Evolutionary conservation across 2,888 invertebrate species (phyloP), one percentile per base, ranked within the genome.

Genomic region (Ellobium chinense): DNA sequence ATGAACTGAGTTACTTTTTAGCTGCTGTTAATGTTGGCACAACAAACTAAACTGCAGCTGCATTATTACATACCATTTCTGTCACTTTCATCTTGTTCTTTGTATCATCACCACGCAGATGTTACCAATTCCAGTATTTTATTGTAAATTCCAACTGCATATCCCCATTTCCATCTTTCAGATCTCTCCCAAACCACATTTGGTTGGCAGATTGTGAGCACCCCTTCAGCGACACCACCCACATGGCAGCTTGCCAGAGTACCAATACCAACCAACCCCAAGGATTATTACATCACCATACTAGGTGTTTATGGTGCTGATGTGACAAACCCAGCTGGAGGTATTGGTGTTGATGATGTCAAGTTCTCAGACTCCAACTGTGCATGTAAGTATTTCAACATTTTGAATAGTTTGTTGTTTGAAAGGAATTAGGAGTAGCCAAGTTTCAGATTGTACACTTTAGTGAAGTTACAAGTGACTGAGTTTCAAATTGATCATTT

Each of bases 291-390:
- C 77, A 80, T 91, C 0, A 87, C 89, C 5, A 88, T 92, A 83
- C 91, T 91, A 84, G 92, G 88, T 18, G 85, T 88, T 1, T 80
- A 88, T 68, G 88, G 88, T n/a, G 83, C 82, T 27, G 54, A 68
- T 68, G 69, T 74, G 9, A 37, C 74, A 54, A 87, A 83, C 78
- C 88, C 86, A 60, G 83, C 81, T 63, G 91, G 91, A 29, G 88
- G 90, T 73, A 90, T 91, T 69, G 90, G 91, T 56, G 84, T 91
- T 58, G 91, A 91, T 88, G 91, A 91, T 83, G 83, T 91, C 74
- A 74, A 31, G 5, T 80, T 80, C 68, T 24, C 62, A 7, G 79
- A 65, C 14, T 79, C 72, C 2, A 73, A 36, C 34, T 79, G 79
- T 73, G 63, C 79, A 27, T 66, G 79, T 79, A 73, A 72, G 79